Evolutionary conservation across 2,113 vertebrate genomes (phyloP).

Genomic region (Poecile atricapillus): DNA sequence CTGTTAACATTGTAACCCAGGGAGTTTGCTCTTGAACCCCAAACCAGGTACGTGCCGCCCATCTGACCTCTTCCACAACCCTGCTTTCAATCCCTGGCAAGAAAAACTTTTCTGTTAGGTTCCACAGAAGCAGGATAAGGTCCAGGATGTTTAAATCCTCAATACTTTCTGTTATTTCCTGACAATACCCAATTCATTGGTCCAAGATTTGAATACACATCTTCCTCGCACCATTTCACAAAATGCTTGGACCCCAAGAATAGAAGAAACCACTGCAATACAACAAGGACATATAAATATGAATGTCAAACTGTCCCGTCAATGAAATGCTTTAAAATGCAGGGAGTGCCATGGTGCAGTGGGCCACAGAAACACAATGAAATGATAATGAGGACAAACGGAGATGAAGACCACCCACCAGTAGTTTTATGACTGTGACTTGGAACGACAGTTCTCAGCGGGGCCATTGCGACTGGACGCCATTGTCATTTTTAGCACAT

Average conservation of each 20-base stretch:
- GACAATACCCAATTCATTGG: constrained; percentile 54
- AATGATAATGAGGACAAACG: constrained; percentile 71
- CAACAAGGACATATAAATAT: constrained; percentile 73
- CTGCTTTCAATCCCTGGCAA: background rate
- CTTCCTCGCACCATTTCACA: constrained; percentile 62
- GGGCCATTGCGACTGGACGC: constrained; percentile 71
- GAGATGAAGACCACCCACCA: constrained; percentile 75
- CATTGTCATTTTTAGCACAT: constrained; percentile 78
- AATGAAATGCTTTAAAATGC: constrained; percentile 71
- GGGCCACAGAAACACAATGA: constrained; percentile 73
- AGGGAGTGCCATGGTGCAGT: constrained; percentile 64
- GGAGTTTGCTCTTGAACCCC: background rate
- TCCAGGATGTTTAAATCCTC: constrained; percentile 32
- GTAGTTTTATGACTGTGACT: constrained; percentile 73
- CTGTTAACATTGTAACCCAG: background rate
- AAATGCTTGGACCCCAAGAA: constrained; percentile 60
- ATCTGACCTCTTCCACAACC: constrained; percentile 39
- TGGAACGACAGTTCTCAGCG: constrained; percentile 71
- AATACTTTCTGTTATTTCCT: constrained; percentile 49
- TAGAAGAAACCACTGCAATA: constrained; percentile 56
- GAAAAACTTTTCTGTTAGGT: background rate
- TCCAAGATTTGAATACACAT: constrained; percentile 61
- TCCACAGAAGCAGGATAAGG: constrained; percentile 19
- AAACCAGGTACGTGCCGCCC: background rate
- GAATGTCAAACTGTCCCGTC: constrained; percentile 71